Conservation (phyloP, 2,888 invertebrate species). For the Sarcophaga subvicina region DNA sequence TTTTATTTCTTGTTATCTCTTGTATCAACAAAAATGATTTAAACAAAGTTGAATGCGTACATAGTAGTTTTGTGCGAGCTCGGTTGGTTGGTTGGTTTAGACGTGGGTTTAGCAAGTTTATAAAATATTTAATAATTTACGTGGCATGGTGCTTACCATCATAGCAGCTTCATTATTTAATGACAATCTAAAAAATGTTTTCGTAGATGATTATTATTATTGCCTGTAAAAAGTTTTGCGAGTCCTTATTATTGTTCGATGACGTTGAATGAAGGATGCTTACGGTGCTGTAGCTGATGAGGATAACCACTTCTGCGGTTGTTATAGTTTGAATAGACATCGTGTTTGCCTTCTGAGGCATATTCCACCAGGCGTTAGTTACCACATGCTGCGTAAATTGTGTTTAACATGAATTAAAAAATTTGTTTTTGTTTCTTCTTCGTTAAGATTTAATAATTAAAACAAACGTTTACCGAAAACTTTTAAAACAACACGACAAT, state of each 20-base stretch:
- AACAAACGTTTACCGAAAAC: constrained; percentile 52
- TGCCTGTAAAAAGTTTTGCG: constrained; percentile 28
- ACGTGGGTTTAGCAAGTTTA: constrained; percentile 38
- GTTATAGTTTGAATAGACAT: constrained; percentile 39
- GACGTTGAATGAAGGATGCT: not conserved
- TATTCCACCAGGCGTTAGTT: not conserved
- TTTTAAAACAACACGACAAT: constrained; percentile 27
- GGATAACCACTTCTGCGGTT: constrained; percentile 52
- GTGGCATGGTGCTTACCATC: constrained; percentile 13
- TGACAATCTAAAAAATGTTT: constrained; percentile 60
- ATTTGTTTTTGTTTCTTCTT: constrained; percentile 9
- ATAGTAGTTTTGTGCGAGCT: not conserved
- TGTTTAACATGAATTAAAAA: not conserved
- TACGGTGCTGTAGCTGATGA: not conserved
- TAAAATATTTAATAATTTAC: constrained; percentile 64
- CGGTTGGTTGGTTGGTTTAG: too few relatives aligned
- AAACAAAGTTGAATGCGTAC: constrained; percentile 21
- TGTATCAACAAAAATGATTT: constrained; percentile 16
- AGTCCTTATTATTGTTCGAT: constrained; percentile 12
- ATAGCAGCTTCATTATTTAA: constrained; percentile 40
- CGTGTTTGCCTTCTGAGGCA: not conserved
- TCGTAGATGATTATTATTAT: constrained; percentile 21
- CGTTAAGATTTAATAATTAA: constrained; percentile 56
- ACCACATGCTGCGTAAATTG: not conserved
- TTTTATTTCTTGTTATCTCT: constrained; percentile 10